Percentiles rank a stretch among this genome's conserved stretches.
Conservation (phyloP, 2,113 vertebrate species). For the Bubo bubo region DNA sequence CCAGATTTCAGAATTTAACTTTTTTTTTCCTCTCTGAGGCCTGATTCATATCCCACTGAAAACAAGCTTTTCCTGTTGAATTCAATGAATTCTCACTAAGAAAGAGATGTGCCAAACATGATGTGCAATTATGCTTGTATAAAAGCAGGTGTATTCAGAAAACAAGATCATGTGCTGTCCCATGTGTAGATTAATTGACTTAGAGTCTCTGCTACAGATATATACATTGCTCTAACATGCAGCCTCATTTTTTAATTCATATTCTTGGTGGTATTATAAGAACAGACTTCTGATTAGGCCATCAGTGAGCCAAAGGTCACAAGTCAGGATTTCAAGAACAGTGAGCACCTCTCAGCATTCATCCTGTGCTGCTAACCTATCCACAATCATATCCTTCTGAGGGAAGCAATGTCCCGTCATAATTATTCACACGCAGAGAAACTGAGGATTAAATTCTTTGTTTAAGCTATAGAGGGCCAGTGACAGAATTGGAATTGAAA, state of each 20-base stretch:
- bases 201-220: background rate
- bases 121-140: too few relatives aligned
- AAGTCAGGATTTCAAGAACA: background rate
- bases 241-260: background rate
- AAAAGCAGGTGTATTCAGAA: background rate
- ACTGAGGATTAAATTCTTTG: background rate
- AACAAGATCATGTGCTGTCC: background rate
- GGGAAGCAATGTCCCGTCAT: background rate
- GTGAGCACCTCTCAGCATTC: background rate
- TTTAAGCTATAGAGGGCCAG: background rate
- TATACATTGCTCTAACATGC: background rate
- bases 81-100: background rate
- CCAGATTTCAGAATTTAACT: background rate
- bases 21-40: background rate
- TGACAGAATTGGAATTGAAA: background rate
- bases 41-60: background rate
- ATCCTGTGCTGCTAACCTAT: background rate
- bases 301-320: background rate
- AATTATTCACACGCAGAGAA: background rate
- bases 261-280: background rate
- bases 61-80: background rate
- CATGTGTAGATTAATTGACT: background rate
- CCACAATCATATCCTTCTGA: background rate
- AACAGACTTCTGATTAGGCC: background rate
- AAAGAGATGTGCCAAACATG: background rate